These are phyloP conservation scores for Ptychadena robeensis DNA, from an alignment of 2,797 vertebrate species.

Conservation along the genomic window DNA sequence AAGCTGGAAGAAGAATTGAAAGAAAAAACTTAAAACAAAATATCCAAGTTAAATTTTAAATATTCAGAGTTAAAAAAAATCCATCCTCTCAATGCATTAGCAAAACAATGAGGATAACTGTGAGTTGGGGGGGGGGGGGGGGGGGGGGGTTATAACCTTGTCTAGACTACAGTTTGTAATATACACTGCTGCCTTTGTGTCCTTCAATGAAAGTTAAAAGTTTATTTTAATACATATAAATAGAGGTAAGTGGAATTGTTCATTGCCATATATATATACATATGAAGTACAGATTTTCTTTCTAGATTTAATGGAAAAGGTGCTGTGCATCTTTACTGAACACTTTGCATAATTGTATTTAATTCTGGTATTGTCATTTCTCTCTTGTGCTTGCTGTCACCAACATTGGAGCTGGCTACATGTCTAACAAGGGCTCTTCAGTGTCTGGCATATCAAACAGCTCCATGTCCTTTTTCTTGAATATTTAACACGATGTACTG, in stretches of 20 bases:
- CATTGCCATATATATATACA: background rate
- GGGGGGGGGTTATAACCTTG: too few relatives aligned
- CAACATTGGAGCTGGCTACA: conserved; percentile 6
- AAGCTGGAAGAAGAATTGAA: too few relatives aligned
- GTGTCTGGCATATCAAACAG: conserved; percentile 27
- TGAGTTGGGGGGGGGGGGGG: too few relatives aligned
- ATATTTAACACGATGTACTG: conserved; percentile 17
- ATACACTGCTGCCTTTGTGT: too few relatives aligned
- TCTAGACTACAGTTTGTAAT: too few relatives aligned
- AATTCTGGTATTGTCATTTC: background rate
- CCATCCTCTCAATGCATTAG: too few relatives aligned
- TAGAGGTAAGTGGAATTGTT: too few relatives aligned
- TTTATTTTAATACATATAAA: background rate
- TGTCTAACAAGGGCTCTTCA: conserved; percentile 8
- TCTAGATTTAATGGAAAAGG: background rate
- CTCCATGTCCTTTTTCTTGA: conserved; percentile 11
- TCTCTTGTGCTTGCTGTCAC: conserved; percentile 14
- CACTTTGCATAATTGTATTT: conserved; percentile 6
- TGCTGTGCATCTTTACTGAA: background rate
- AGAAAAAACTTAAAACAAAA: too few relatives aligned
- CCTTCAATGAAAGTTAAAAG: too few relatives aligned
- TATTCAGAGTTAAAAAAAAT: too few relatives aligned
- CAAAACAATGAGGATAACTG: too few relatives aligned
- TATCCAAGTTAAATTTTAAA: too few relatives aligned
- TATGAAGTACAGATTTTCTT: background rate